A percentile compares a stretch with the other conserved stretches of the same genome.
phyloP scores from a whole-genome alignment of 2,113 vertebrate species.

The Lynx canadensis region DNA sequence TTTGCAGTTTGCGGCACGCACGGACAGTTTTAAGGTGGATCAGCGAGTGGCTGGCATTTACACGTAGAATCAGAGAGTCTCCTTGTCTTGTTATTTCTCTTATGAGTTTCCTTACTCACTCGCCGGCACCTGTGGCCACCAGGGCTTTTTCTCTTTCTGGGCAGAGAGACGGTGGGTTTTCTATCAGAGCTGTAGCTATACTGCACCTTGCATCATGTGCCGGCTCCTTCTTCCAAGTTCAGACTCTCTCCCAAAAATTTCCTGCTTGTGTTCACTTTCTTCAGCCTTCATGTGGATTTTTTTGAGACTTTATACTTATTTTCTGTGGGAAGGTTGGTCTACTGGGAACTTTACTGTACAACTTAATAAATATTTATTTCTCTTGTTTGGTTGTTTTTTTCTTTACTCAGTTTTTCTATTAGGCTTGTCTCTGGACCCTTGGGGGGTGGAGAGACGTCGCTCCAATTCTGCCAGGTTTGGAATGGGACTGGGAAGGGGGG shows the following conservation, averaged over 20 bases:
- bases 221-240: not conserved
- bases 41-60: no score
- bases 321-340: not conserved
- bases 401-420: not conserved
- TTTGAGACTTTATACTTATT: not conserved
- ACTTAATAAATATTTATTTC: not conserved
- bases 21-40: not conserved
- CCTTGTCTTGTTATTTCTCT: not conserved
- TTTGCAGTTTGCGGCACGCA: not conserved
- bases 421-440: not conserved
- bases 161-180: not conserved
- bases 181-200: no score
- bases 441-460: not conserved
- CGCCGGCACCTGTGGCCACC: not conserved
- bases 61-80: not conserved
- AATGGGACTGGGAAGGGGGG: not conserved
- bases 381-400: not conserved
- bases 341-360: not conserved
- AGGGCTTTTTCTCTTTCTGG: not conserved
- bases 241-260: not conserved
- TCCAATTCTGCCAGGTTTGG: not conserved
- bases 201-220: rapidly evolving
- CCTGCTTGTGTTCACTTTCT: not conserved
- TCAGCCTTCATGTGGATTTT: not conserved
- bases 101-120: not conserved